A percentile compares a stretch with the other conserved stretches of the same genome.
phyloP scores from a whole-genome alignment of 2,888 invertebrate genomes.

The Catocala sponsa region DNA sequence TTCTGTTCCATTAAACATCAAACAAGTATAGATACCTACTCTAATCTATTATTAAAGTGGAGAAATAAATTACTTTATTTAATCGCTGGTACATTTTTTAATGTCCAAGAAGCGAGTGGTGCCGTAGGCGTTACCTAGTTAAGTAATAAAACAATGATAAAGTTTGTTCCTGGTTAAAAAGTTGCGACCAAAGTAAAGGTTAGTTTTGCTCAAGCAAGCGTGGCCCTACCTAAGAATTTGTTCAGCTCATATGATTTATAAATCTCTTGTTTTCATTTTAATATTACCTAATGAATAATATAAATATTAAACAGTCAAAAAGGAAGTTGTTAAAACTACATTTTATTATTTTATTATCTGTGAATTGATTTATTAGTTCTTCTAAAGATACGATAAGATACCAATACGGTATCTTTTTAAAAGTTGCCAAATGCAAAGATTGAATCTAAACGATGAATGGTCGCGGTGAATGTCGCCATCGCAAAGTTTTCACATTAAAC shows the following conservation, averaged over 20 bases:
- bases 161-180: background rate
- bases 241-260: background rate
- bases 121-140: conserved; percentile 4
- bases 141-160: conserved; percentile 3
- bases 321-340: too few relatives aligned
- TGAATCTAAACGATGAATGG: conserved; percentile 59
- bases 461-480: conserved; percentile 62
- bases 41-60: background rate
- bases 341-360: conserved; percentile 3
- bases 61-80: background rate
- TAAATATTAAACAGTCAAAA: background rate
- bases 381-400: background rate
- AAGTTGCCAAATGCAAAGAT: conserved; percentile 52
- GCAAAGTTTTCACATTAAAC: conserved; percentile 75
- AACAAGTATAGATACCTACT: background rate
- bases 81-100: background rate
- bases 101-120: background rate
- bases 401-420: conserved; percentile 17
- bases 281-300: background rate
- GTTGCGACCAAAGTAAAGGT: background rate
- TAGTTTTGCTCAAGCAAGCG: background rate
- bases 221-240: background rate
- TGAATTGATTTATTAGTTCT: conserved; percentile 12
- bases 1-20: background rate
- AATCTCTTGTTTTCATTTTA: background rate